These are phyloP conservation scores for Ciconia maguari DNA, from an alignment of 2,113 vertebrate species.

Conservation along the genomic window DNA sequence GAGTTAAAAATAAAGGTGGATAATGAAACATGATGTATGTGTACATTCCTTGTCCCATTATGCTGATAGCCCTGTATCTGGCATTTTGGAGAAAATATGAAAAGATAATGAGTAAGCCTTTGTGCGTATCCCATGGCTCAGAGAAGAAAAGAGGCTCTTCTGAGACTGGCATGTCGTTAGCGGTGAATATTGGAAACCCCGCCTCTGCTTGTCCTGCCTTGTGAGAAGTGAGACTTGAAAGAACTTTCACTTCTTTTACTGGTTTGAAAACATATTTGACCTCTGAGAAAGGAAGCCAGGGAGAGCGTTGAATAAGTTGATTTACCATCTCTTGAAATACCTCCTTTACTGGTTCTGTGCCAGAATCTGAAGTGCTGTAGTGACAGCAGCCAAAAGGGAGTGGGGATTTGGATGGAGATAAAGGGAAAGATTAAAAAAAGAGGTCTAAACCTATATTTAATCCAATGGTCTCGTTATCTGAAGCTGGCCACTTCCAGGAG, in stretches of 20 bases:
- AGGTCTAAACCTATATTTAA: conserved; percentile 59
- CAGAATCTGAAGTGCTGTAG: conserved; percentile 58
- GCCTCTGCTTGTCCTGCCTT: conserved; percentile 17
- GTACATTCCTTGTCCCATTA: not conserved
- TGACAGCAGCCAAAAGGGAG: conserved; percentile 62
- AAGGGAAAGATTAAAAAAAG: conserved; percentile 61
- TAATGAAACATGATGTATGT: not conserved
- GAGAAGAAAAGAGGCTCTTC: not conserved
- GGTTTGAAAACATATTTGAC: conserved; percentile 58
- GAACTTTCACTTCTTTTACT: conserved; percentile 48
- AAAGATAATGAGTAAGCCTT: conserved; percentile 16
- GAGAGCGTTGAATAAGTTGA: conserved; percentile 37
- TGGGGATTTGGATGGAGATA: conserved; percentile 55
- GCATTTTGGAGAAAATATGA: conserved; percentile 20
- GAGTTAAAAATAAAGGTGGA: conserved; percentile 20
- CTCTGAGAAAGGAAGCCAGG: conserved; percentile 50
- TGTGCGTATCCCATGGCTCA: not conserved
- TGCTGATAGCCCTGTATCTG: not conserved
- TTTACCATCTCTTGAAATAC: conserved; percentile 63
- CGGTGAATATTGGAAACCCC: not conserved
- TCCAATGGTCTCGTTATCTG: conserved; percentile 34
- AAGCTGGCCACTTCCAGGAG: conserved; percentile 48
- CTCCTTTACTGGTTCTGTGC: conserved; percentile 48
- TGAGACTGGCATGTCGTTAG: not conserved
- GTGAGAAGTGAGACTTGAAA: conserved; percentile 42